phyloP scores from a whole-genome alignment of 2,888 invertebrate species.

The Hypena proboscidalis region DNA sequence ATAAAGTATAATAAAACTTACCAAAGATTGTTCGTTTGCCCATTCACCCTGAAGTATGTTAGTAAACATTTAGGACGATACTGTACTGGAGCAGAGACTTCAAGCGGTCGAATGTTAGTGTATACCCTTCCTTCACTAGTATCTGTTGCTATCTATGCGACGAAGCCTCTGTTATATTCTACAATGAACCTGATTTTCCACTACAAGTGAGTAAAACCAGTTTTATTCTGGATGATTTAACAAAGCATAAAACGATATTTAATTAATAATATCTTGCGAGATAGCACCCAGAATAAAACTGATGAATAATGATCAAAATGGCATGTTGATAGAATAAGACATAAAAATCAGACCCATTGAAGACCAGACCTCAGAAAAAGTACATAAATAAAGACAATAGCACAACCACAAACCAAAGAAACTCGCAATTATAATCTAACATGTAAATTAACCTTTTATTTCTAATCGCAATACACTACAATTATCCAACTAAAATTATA shows the following conservation, averaged over 20 bases:
- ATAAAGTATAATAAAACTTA: conserved; percentile 25
- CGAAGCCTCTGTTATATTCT: conserved; percentile 33
- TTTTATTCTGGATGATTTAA: conserved; percentile 21
- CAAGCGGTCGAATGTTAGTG: conserved; percentile 54
- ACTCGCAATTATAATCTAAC: conserved; percentile 77
- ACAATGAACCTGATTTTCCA: conserved; percentile 32
- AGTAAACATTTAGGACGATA: conserved; percentile 55
- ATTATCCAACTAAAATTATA: conserved; percentile 75
- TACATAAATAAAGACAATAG: conserved; percentile 64
- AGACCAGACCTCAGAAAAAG: conserved; percentile 39
- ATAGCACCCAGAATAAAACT: conserved; percentile 33
- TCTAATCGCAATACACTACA: conserved; percentile 72
- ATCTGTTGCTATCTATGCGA: conserved; percentile 38
- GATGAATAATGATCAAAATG: conserved; percentile 1
- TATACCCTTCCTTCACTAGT: conserved; percentile 71
- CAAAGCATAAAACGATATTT: too few relatives aligned
- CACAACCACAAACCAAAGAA: conserved; percentile 81
- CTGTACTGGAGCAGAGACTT: conserved; percentile 46
- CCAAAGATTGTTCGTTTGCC: conserved; percentile 30
- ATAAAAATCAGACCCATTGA: conserved; percentile 36
- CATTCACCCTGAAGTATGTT: conserved; percentile 55
- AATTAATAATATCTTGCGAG: too few relatives aligned
- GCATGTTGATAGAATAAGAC: conserved; percentile 2
- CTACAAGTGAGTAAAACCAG: conserved; percentile 14
- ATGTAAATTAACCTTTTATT: conserved; percentile 79